A percentile compares a stretch with the other conserved stretches of the same genome.
Conservation (phyloP, 2,797 vertebrate species). For the Eulemur albifrons region DNA sequence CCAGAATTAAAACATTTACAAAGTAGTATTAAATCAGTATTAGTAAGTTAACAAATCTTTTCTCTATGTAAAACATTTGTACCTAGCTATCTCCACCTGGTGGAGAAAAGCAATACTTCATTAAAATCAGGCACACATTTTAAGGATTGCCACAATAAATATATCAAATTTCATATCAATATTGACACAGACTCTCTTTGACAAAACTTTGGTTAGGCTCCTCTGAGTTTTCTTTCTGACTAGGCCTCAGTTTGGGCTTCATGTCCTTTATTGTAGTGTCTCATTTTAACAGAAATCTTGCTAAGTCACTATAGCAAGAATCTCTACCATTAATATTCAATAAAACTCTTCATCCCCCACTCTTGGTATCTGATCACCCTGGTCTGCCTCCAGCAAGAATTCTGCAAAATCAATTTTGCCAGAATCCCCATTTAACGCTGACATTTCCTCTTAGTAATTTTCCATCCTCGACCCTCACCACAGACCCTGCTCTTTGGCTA, state of each 20-base stretch:
- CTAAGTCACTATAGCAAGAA: not conserved
- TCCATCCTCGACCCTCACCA: not conserved
- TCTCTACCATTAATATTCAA: not conserved
- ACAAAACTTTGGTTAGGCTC: not conserved
- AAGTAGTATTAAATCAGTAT: not conserved
- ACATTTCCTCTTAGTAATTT: not conserved
- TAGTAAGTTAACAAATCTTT: not conserved
- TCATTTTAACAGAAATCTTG: not conserved
- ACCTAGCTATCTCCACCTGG: not conserved
- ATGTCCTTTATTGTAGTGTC: not conserved
- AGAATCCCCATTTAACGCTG: not conserved
- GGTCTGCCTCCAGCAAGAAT: not conserved
- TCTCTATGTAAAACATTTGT: not conserved
- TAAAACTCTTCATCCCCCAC: not conserved
- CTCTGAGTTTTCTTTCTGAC: not conserved
- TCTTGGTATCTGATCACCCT: not conserved
- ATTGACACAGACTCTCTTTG: not conserved
- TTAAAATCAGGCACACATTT: not conserved
- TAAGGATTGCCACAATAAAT: not conserved
- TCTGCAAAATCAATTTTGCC: not conserved
- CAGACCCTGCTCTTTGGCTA: not conserved
- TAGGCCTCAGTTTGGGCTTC: not conserved
- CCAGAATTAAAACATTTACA: not conserved
- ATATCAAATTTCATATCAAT: not conserved
- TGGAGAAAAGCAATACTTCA: not conserved